Base-by-base conservation (phyloP, 1,140 invertebrate genomes). In the Nylanderia fulva region DNA sequence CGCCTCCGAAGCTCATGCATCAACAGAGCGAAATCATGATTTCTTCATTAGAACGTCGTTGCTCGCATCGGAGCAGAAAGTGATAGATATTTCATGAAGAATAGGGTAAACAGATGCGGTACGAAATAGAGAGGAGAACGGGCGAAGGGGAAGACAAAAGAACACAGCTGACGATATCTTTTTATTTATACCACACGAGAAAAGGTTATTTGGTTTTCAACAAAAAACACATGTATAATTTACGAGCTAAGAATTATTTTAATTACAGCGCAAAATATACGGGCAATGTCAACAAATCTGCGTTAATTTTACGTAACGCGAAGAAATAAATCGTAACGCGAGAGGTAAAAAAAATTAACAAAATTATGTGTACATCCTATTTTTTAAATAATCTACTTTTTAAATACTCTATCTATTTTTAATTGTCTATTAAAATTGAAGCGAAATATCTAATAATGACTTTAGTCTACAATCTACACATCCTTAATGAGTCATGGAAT, bases 81-180 rank as follows among this genome's bases (percentile, higher is more conserved):
- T 61, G 84, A 88, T 86, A 88, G 90, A 91, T 91, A 89, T 91
- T 91, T 91, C 86, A 91, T 85, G 88, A 84, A 80, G 74, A 83
- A 83, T 56, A 15, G 74, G 11, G 56, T 84, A 63, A 75, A 77
- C 86, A 86, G 79, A 86, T 69, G 86, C 87, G 52, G 77, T 39
- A 82, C 77, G 79, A 79, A 64, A 69, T 61, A 45, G n/a, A 36
- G 45, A 63, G 21, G 27, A 18, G 33, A 24, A 15, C 5, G 15
- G 9, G 0, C 15, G 13, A 33, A 33, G 2, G 2, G 7, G 8
- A 15, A 29, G 18, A 33, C 56, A 42, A 61, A 63, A 60, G 13
- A 54, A 21, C 18, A 4, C 66, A 45, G 11, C 60, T 36, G 39
- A 69, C 42, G 54, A 84, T 56, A 21, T 66, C 64, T 68, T 86